phyloP scores from a whole-genome alignment of 2,113 vertebrate species.

The Athene noctua region DNA sequence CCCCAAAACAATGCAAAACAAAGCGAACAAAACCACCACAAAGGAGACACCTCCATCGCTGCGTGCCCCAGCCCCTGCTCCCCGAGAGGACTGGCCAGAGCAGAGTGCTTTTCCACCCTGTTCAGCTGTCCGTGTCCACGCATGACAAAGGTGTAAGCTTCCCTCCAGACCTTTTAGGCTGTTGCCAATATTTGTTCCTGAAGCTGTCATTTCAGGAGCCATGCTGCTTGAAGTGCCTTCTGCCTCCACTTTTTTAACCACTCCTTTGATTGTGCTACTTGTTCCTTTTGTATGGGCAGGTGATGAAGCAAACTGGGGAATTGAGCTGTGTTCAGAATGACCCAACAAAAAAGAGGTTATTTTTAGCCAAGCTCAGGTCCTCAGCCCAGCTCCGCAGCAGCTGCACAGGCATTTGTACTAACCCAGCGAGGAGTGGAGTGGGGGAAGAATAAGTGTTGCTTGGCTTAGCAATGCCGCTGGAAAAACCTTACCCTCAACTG shows the following conservation, averaged over 20 bases:
- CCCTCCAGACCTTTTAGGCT: not conserved
- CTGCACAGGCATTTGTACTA: not conserved
- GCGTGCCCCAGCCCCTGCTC: not conserved
- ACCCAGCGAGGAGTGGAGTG: not conserved
- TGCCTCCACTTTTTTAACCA: not conserved
- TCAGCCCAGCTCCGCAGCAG: not conserved
- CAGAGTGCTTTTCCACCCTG: too few relatives aligned
- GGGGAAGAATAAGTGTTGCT: not conserved
- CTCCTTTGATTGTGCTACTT: not conserved
- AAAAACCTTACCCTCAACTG: not conserved
- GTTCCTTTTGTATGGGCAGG: not conserved
- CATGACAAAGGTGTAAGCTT: not conserved
- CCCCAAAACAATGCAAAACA: not conserved
- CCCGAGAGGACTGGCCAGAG: not conserved
- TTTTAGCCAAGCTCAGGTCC: not conserved
- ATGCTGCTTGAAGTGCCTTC: not conserved
- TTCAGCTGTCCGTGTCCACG: fast-evolving
- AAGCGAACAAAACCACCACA: not conserved
- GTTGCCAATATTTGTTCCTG: not conserved
- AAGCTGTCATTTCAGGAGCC: not conserved
- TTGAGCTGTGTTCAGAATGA: not conserved
- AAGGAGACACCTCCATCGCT: not conserved
- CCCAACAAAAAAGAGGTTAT: not conserved
- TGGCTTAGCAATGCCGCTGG: not conserved
- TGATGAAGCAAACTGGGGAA: not conserved